These are phyloP conservation scores for Picus viridis DNA, from an alignment of 2,797 vertebrate species.

Conservation along the genomic window DNA sequence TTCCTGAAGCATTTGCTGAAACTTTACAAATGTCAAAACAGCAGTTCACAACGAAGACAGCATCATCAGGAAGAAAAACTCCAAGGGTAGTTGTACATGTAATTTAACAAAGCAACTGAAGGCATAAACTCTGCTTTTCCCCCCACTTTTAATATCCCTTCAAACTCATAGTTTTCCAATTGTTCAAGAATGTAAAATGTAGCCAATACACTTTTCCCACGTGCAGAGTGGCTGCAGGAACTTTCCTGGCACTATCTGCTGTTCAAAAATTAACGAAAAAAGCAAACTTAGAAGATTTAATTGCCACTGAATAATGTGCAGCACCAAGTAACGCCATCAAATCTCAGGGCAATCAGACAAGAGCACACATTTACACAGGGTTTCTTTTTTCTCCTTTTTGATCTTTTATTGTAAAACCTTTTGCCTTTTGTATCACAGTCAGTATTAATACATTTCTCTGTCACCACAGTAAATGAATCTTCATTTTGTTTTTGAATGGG, in stretches of 20 bases:
- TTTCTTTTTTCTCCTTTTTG: background rate
- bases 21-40: conserved; percentile 73
- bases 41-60: conserved; percentile 50
- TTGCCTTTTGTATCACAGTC: conserved; percentile 6
- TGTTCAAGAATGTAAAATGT: background rate
- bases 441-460: conserved; percentile 28
- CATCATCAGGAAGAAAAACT: conserved; percentile 46
- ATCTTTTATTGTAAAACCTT: background rate
- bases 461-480: conserved; percentile 14
- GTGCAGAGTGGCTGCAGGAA: background rate
- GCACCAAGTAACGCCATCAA: background rate
- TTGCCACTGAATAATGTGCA: background rate
- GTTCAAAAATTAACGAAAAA: background rate
- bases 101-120: conserved; percentile 20
- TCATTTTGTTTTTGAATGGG: conserved; percentile 26
- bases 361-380: background rate
- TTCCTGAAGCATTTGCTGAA: conserved; percentile 69
- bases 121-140: background rate
- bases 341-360: background rate
- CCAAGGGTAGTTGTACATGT: background rate
- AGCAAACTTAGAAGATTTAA: background rate
- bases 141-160: background rate
- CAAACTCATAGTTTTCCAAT: background rate
- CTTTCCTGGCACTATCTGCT: background rate
- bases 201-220: background rate